Evolutionary conservation across 2,888 invertebrate species (phyloP).

Genomic region (Odontomyia ornata): DNA sequence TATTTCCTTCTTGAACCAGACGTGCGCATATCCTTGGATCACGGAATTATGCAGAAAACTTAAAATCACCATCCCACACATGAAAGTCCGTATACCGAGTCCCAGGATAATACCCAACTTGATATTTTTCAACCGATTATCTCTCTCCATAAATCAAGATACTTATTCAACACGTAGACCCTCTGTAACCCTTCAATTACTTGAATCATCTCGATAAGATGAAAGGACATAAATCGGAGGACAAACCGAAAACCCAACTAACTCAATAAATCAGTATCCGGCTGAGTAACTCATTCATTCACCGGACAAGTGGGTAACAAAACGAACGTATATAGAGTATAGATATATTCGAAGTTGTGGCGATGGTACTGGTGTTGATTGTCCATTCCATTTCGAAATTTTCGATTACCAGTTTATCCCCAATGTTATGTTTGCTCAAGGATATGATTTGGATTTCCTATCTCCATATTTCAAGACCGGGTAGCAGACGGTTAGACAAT

Average conservation of each 20-base stretch:
- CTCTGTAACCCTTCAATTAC: slow-evolving; percentile 27
- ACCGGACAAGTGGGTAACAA: background rate
- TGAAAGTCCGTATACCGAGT: background rate
- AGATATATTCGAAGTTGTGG: too few relatives aligned
- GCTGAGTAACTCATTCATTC: slow-evolving; percentile 23
- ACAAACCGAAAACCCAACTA: slow-evolving; percentile 29
- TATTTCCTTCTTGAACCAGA: too few relatives aligned
- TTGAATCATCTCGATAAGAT: slow-evolving; percentile 31
- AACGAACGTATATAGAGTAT: background rate
- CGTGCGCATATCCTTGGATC: too few relatives aligned
- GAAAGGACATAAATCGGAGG: slow-evolving; percentile 28
- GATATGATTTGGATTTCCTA: slow-evolving; percentile 23
- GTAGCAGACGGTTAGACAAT: background rate
- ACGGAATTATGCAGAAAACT: too few relatives aligned
- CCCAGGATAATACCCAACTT: background rate
- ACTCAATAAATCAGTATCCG: slow-evolving; percentile 35
- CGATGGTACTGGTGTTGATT: background rate
- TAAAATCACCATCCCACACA: too few relatives aligned
- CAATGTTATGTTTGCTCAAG: background rate
- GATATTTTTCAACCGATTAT: slow-evolving; percentile 20
- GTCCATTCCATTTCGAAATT: background rate
- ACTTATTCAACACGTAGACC: slow-evolving; percentile 15
- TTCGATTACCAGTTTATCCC: slow-evolving; percentile 11
- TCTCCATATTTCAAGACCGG: slow-evolving; percentile 9
- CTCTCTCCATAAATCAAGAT: background rate